These are phyloP conservation scores for Gymnoscopelus microlampas DNA, from an alignment of 2,797 vertebrate genomes.

Conservation along the genomic window DNA sequence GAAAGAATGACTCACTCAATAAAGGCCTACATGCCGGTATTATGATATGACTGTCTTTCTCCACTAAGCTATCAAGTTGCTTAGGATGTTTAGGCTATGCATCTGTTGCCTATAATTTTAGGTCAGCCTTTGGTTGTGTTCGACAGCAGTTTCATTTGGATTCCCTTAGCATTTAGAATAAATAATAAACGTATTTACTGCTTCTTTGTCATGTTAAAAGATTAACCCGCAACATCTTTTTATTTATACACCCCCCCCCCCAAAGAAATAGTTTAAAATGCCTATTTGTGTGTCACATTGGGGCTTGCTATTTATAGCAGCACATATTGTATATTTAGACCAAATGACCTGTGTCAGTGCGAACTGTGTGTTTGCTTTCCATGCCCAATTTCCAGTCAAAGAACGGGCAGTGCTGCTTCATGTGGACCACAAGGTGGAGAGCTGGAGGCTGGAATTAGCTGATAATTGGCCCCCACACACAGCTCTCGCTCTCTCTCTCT, in stretches of 20 bases:
- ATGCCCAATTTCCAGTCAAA: constrained; percentile 76
- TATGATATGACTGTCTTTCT: constrained; percentile 75
- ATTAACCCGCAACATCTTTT: constrained; percentile 54
- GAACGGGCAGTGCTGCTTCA: constrained; percentile 61
- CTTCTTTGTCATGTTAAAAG: constrained; percentile 56
- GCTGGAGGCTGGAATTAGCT: constrained; percentile 64
- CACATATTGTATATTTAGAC: constrained; percentile 70
- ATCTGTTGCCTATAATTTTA: constrained; percentile 73
- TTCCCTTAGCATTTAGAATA: constrained; percentile 45
- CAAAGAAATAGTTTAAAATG: constrained; percentile 15
- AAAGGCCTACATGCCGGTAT: constrained; percentile 65
- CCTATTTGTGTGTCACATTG: constrained; percentile 67
- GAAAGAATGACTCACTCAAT: constrained; percentile 75
- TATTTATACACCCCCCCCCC: constrained; percentile 39
- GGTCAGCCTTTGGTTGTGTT: constrained; percentile 54
- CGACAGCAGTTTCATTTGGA: constrained; percentile 43
- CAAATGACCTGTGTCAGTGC: constrained; percentile 67
- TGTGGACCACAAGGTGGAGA: constrained; percentile 82
- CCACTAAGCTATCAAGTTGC: constrained; percentile 71
- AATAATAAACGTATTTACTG: constrained; percentile 60
- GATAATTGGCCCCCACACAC: constrained; percentile 16
- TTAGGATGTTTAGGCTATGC: constrained; percentile 72
- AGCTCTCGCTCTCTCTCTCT: neutral
- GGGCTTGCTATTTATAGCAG: constrained; percentile 78
- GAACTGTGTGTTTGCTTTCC: constrained; percentile 73